A percentile compares a stretch with the other conserved stretches of the same genome.
These are phyloP conservation scores for Sebastes hubbsi DNA, from an alignment of 2,797 vertebrate species.

Conservation along the genomic window DNA sequence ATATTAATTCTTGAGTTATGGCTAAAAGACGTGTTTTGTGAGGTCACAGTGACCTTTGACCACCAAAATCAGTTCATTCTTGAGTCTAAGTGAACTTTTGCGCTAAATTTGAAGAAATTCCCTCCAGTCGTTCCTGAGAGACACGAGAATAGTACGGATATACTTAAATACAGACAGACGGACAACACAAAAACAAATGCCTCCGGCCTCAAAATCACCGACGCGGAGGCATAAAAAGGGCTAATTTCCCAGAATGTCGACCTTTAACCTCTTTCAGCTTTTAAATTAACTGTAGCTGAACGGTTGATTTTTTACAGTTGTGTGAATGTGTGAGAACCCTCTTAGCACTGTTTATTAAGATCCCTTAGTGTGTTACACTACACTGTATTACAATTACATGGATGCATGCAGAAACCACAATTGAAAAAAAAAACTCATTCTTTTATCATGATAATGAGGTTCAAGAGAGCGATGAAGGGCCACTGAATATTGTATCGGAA, in stretches of 20 bases:
- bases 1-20: neutral
- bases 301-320: neutral
- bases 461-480: neutral
- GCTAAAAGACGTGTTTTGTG: neutral
- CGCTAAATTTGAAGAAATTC: neutral
- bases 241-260: neutral
- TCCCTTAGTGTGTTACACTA: neutral
- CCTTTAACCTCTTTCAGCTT: neutral
- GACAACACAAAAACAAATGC: neutral
- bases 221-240: neutral
- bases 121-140: neutral
- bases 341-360: neutral
- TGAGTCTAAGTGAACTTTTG: neutral
- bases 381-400: neutral
- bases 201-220: neutral
- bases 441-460: slow-evolving; percentile 16
- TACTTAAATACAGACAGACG: neutral
- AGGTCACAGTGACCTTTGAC: neutral
- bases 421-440: neutral
- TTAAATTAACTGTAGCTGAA: neutral
- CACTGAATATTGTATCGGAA: slow-evolving; percentile 24
- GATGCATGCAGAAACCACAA: neutral
- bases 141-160: neutral
- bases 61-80: neutral
- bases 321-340: neutral